Base-by-base conservation (phyloP, 1,140 invertebrate species). In the Euura saliciscinereae region DNA sequence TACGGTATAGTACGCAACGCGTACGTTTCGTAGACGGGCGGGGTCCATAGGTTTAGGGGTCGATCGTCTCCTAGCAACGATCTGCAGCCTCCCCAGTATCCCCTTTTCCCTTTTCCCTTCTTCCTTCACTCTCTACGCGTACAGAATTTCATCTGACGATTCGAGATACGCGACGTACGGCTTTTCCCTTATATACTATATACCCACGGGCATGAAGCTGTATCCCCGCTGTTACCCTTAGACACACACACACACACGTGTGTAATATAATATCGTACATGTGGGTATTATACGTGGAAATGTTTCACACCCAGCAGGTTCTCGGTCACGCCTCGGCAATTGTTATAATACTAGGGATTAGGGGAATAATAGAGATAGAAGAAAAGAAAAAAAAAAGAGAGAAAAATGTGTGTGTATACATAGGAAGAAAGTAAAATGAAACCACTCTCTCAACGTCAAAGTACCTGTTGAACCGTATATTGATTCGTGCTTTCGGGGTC, bases 21-120 rank as follows among this genome's bases (percentile, higher is more conserved):
- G 51, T 59, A n/a, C 51, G 51, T 59, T 59, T 59, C 51, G 51
- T 59, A 59, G 51, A 59, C 51, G 51, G 51, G 51, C 51, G 51
- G 51, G 51, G 51, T 59, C 51, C 13, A 8, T 11, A 59, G 8
- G 51, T n/a, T 8, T 59, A 59, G 51, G 51, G 51, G 51, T 59
- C 51, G 51, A 59, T 59, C 8, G 51, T 59, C 51, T 59, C 51
- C 51, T 59, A 59, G 51, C 51, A 59, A 59, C 51, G 51, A 11
- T 28, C 51, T 8, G 5, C 8, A 59, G 51, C 8, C 1, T 28
- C 51, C 51, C 8, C 51, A 59, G 51, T 4, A 59, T 59, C 51
- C 51, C 51, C 13, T 28, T 28, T 28, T 28, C 28, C 28, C 28
- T 28, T 28, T 28, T 28, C 28, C 28, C 28, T 28, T 28, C 28